Conservation (phyloP, 2,888 invertebrate species). For the Serripes groenlandicus region DNA sequence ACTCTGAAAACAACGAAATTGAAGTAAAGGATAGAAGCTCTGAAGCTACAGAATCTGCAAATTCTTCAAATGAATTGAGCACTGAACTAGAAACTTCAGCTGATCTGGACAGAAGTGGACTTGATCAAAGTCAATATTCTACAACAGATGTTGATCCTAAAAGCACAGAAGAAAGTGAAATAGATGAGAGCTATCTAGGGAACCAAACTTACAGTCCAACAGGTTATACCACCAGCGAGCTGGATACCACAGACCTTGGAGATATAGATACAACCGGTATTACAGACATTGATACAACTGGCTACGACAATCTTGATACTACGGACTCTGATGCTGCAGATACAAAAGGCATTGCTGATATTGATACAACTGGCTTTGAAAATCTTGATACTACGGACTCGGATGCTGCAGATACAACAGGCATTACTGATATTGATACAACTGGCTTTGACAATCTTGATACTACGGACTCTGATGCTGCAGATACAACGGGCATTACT, state of each 20-base stretch:
- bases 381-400: conserved; percentile 57
- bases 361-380: conserved; percentile 50
- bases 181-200: conserved; percentile 40
- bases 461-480: conserved; percentile 42
- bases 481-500: conserved; percentile 43
- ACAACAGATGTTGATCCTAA: conserved; percentile 40
- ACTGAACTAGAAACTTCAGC: conserved; percentile 38
- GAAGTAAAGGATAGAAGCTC: neutral
- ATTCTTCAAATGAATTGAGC: neutral
- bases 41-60: neutral
- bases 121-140: conserved; percentile 1
- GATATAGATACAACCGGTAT: conserved; percentile 42
- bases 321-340: conserved; percentile 48
- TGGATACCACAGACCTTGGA: conserved; percentile 53
- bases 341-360: conserved; percentile 37
- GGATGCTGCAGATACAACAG: conserved; percentile 40
- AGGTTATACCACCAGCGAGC: conserved; percentile 62
- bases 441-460: conserved; percentile 57
- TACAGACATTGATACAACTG: conserved; percentile 45
- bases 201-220: conserved; percentile 46
- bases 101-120: conserved; percentile 23
- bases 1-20: neutral
- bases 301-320: conserved; percentile 55
- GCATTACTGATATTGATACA: conserved; percentile 40
- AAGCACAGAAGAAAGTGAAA: conserved; percentile 49